Base-by-base conservation (phyloP, 2,888 invertebrate species). In the Polydrusus pterygomalis region DNA sequence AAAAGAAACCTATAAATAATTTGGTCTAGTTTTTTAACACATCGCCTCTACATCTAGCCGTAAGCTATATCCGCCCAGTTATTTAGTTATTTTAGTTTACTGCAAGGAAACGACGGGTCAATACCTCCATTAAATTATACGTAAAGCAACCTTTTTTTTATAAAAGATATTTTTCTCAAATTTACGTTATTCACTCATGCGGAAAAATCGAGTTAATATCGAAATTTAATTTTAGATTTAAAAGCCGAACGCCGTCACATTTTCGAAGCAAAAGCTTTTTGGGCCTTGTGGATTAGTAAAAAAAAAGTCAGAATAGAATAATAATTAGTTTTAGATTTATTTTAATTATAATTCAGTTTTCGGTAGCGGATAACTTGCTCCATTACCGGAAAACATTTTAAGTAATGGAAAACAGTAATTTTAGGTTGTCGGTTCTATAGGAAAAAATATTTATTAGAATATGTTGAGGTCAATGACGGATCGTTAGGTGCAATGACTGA, bases 191-290 rank as follows among this genome's bases (percentile, higher is more conserved):
- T 15, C 6, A 45, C 15, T 15, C 47, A 17, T 9, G 47, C 15
- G 13, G 47, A 7, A 17, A 25, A 47, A 47, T 47, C 13, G 15
- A 47, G 47, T n/a, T 47, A 47, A 47, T 47, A 17, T 17, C 47
- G 15, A 17, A 49, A 17, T 17, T 49, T 17, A 49, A 49, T 49
- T 49, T 49, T 2, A 2, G 17, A 49, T 17, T 49, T 49, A 17
- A 49, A 49, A 49, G 47, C 47, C 47, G 2, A 17, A 49, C 17
- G 0, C 17, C 17, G 9, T 49, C 15, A 49, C 17, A 49, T 15
- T 17, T 49, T 49, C 17, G 1, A 49, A 17, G 47, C 47, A 49
- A 49, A 49, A 49, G 15, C 17, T 49, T 49, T 49, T 49, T 49
- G n/a, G 15, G 2, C 7, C 15, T 15, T 17, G 2, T 17, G 8